Conservation (phyloP, 2,888 invertebrate species). For the Acanthosoma haemorrhoidale region DNA sequence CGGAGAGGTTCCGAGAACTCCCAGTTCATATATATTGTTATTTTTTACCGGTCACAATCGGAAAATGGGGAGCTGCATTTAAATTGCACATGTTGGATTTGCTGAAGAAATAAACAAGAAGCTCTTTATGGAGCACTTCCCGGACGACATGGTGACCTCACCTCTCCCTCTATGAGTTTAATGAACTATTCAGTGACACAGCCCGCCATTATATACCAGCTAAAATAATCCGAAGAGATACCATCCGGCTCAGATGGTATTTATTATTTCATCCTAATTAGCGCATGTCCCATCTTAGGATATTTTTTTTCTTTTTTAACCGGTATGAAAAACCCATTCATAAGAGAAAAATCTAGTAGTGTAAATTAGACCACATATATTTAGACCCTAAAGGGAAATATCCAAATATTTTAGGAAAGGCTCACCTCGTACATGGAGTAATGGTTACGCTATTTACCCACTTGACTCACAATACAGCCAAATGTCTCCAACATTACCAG, state of each 20-base stretch:
- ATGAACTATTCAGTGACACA: not conserved
- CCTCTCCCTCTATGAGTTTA: not conserved
- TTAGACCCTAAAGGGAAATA: no score
- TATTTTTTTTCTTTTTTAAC: no score
- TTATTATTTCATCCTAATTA: not conserved
- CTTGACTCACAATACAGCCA: no score
- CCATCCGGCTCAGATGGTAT: not conserved
- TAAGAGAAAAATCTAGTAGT: no score
- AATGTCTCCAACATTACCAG: no score
- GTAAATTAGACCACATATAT: no score
- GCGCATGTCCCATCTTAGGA: no score
- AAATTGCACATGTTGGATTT: slow-evolving; percentile 25
- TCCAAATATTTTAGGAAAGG: no score
- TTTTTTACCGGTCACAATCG: not conserved
- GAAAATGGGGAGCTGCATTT: not conserved
- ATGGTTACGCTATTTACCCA: no score
- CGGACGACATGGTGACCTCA: not conserved
- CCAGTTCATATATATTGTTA: slow-evolving; percentile 11
- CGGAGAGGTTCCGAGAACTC: not conserved
- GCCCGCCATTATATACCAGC: not conserved
- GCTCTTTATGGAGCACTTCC: not conserved
- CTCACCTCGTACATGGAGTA: no score
- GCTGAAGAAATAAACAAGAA: slow-evolving; percentile 2
- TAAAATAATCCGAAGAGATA: not conserved
- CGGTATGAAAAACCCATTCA: no score